phyloP scores from a whole-genome alignment of 30 jellyfish, hydroid and myxozoan species.

The Turritopsis dohrnii region DNA sequence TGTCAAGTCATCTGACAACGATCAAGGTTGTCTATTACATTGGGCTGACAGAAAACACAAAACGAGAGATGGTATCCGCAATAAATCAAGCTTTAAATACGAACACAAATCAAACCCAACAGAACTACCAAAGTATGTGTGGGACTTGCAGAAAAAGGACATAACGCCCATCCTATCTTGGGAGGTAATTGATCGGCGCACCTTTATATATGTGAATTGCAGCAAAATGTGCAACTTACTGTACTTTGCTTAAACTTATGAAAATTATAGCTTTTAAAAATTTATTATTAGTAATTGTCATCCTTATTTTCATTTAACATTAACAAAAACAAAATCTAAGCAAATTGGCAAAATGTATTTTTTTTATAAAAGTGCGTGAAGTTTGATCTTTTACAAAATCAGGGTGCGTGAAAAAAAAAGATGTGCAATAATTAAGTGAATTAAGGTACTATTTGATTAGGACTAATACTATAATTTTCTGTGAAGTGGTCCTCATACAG shows the following conservation, averaged over 20 bases:
- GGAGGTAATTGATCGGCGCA: conserved; percentile 1
- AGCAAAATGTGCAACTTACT: background rate
- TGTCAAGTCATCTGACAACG: conserved; percentile 9
- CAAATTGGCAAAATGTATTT: background rate
- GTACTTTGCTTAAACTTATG: no score
- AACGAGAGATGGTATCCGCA: conserved; percentile 41
- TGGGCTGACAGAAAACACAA: conserved; percentile 45
- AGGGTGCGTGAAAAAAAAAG: background rate
- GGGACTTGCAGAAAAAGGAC: conserved; percentile 26
- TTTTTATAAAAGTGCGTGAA: background rate
- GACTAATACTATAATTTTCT: background rate
- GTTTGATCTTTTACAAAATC: background rate
- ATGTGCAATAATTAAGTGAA: background rate
- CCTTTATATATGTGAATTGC: background rate
- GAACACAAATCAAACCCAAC: conserved; percentile 39
- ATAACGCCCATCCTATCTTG: conserved; percentile 1
- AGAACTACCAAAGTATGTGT: conserved; percentile 38
- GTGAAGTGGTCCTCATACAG: background rate
- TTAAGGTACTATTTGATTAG: background rate
- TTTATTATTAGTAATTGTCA: background rate
- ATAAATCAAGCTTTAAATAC: conserved; percentile 19
- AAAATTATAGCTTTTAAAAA: background rate
- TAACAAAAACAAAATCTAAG: background rate
- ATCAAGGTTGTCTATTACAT: conserved; percentile 24
- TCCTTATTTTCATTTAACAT: background rate